Conservation (phyloP, 2,113 vertebrate genomes). For the Brachypteracias leptosomus region DNA sequence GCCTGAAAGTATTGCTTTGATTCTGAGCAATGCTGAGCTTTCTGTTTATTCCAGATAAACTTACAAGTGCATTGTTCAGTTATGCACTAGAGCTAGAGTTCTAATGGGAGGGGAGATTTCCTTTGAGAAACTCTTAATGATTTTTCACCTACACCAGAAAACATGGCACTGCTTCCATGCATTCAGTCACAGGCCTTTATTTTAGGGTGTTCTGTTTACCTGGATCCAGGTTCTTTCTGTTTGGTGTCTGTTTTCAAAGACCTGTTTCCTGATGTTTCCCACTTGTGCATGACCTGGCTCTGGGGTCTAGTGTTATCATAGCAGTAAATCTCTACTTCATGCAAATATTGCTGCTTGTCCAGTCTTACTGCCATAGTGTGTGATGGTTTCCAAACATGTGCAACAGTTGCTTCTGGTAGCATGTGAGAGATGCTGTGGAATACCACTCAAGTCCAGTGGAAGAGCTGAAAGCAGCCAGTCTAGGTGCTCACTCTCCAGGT, state of each 20-base stretch:
- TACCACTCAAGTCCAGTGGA: neutral
- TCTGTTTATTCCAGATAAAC: neutral
- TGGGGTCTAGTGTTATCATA: neutral
- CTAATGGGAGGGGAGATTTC: neutral
- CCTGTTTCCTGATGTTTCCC: slow-evolving; percentile 10
- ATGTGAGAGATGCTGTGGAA: neutral
- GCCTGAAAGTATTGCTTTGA: neutral
- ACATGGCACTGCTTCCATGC: neutral
- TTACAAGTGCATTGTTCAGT: neutral
- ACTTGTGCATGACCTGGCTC: neutral
- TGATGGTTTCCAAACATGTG: neutral
- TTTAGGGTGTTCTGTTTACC: slow-evolving; percentile 11
- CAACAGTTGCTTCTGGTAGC: neutral
- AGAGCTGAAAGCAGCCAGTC: neutral
- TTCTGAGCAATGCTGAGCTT: slow-evolving; percentile 28
- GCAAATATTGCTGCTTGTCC: slow-evolving; percentile 5
- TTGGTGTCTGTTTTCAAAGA: neutral
- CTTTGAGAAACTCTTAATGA: neutral
- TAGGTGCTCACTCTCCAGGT: neutral
- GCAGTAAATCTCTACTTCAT: slow-evolving; percentile 26
- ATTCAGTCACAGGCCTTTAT: slow-evolving; percentile 16
- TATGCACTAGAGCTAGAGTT: neutral
- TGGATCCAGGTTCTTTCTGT: slow-evolving; percentile 9
- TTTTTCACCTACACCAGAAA: neutral
- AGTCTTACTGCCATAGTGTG: neutral